Evolutionary conservation across 1,140 invertebrate species (phyloP).

Genomic region (Oreohelix idahoensis): DNA sequence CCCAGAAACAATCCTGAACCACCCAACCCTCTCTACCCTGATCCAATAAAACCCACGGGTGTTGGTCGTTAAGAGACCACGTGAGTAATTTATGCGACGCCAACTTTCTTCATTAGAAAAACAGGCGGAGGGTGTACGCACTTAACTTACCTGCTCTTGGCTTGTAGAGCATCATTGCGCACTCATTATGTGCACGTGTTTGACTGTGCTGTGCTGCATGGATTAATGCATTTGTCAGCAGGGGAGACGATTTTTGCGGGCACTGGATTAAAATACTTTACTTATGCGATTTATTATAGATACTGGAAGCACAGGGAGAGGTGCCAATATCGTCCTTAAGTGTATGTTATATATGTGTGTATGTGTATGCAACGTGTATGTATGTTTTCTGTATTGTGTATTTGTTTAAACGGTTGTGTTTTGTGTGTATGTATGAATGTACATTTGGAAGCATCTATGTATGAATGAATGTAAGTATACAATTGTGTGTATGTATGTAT

Average conservation of each 20-base stretch:
- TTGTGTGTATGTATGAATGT: slow-evolving; percentile 7
- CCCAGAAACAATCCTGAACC: too few species aligned
- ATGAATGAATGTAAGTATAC: neutral
- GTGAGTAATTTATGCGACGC: slow-evolving; percentile 1
- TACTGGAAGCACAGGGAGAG: neutral
- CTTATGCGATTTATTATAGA: neutral
- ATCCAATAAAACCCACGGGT: neutral
- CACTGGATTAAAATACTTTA: neutral
- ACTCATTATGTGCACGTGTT: neutral
- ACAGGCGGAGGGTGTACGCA: neutral
- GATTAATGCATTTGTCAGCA: slow-evolving; percentile 9
- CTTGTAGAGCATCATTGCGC: neutral
- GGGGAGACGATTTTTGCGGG: neutral
- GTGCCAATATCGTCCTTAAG: too few species aligned
- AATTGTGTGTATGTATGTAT: neutral
- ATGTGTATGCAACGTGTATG: neutral
- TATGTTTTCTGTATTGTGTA: neutral
- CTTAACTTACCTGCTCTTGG: neutral
- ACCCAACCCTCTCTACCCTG: neutral
- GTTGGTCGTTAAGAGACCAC: neutral
- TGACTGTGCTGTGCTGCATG: neutral
- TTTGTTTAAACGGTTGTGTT: neutral
- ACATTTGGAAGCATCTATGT: neutral
- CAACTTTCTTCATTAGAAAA: slow-evolving; percentile 10
- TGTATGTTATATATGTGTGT: too few species aligned